Conservation (phyloP, 2,888 invertebrate species). For the Meteorus colon region DNA sequence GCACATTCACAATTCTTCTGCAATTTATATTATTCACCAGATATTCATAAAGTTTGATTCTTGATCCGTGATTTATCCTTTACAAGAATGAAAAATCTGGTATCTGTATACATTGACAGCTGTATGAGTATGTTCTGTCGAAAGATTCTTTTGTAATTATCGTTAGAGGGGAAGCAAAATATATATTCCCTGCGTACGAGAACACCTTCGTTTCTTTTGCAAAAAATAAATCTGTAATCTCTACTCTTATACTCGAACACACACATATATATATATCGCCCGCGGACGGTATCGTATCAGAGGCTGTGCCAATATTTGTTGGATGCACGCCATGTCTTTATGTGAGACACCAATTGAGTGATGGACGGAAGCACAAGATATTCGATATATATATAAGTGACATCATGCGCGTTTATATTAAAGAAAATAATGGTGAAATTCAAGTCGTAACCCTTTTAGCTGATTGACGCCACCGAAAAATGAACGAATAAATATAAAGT, state of each 20-base stretch:
- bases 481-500: background rate
- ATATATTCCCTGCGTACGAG: too few species aligned
- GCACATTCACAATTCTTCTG: conserved; percentile 6
- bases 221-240: too few species aligned
- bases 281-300: conserved; percentile 12
- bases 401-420: conserved; percentile 31
- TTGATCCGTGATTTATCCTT: conserved; percentile 71
- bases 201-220: too few species aligned
- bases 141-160: background rate
- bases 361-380: background rate
- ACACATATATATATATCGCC: background rate
- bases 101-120: conserved; percentile 37
- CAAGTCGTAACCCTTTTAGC: background rate
- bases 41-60: conserved; percentile 72
- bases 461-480: background rate
- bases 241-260: conserved; percentile 1
- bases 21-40: conserved; percentile 62
- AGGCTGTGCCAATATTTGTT: conserved; percentile 34
- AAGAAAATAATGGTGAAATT: background rate
- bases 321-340: conserved; percentile 32
- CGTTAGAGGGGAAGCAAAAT: background rate
- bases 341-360: conserved; percentile 10
- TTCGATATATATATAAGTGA: conserved; percentile 23
- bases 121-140: background rate
- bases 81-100: conserved; percentile 41